A percentile compares a stretch with the other conserved stretches of the same genome.
Evolutionary conservation across 2,113 vertebrate genomes (phyloP).

Genomic region (Myotis brandtii): DNA sequence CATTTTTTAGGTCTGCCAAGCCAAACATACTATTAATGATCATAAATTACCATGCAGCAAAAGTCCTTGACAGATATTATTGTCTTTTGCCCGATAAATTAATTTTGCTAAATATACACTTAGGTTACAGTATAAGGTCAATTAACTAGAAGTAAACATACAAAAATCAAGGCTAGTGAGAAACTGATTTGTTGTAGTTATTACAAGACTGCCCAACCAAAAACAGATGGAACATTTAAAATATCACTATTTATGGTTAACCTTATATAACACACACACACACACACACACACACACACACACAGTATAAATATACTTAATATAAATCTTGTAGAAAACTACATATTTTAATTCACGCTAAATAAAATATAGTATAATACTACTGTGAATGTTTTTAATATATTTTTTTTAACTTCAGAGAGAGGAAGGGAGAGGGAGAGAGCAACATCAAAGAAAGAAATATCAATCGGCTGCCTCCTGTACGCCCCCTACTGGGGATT

Average conservation of each 20-base stretch:
- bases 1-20: conserved; percentile 33
- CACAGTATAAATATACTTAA: background rate
- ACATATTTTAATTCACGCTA: background rate
- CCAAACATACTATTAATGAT: conserved; percentile 19
- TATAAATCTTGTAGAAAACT: background rate
- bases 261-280: background rate
- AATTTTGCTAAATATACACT: conserved; percentile 43
- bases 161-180: background rate
- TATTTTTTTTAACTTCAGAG: too few relatives aligned
- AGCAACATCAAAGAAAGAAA: too few relatives aligned
- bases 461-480: too few relatives aligned
- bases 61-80: conserved; percentile 36
- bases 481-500: too few relatives aligned
- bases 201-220: conserved; percentile 16
- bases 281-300: background rate
- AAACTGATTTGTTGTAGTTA: conserved; percentile 16
- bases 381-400: background rate
- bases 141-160: conserved; percentile 29
- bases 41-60: conserved; percentile 11
- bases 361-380: conserved; percentile 35
- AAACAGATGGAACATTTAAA: conserved; percentile 3
- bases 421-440: too few relatives aligned
- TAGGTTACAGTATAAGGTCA: conserved; percentile 6
- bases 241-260: conserved; percentile 15
- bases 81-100: conserved; percentile 21